These are phyloP conservation scores for Tolypeutes matacus DNA, from an alignment of 2,797 vertebrate genomes.

Conservation along the genomic window DNA sequence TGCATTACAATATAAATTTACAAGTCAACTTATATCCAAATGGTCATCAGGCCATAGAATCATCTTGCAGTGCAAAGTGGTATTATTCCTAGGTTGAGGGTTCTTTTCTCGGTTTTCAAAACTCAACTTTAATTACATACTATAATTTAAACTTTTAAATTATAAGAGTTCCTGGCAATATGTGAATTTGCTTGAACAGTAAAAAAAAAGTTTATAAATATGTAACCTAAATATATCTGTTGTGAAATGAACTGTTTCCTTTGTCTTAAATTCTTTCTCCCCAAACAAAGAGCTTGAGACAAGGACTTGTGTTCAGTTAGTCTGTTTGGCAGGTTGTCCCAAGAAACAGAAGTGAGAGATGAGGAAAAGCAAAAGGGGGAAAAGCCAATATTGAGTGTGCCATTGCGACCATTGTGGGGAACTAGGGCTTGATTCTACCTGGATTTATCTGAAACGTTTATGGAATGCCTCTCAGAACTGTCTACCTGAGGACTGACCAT, in stretches of 20 bases:
- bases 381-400: background rate
- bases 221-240: background rate
- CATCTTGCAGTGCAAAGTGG: background rate
- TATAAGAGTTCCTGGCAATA: background rate
- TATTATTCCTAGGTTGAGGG: background rate
- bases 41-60: background rate
- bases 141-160: background rate
- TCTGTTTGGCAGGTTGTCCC: background rate
- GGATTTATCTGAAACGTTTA: background rate
- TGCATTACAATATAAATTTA: background rate
- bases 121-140: background rate
- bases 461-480: background rate
- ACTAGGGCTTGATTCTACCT: background rate
- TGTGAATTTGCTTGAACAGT: background rate
- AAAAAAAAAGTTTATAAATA: background rate
- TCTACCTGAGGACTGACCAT: background rate
- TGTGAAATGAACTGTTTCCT: background rate
- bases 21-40: background rate
- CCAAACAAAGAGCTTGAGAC: background rate
- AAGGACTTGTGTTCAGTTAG: background rate
- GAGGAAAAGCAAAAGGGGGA: background rate
- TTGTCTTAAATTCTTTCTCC: background rate
- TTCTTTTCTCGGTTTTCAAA: slow-evolving; percentile 5
- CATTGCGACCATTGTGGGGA: background rate
- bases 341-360: background rate